Conservation (phyloP, 64 coral and sea anemone species). For the Orbicella faveolata region DNA sequence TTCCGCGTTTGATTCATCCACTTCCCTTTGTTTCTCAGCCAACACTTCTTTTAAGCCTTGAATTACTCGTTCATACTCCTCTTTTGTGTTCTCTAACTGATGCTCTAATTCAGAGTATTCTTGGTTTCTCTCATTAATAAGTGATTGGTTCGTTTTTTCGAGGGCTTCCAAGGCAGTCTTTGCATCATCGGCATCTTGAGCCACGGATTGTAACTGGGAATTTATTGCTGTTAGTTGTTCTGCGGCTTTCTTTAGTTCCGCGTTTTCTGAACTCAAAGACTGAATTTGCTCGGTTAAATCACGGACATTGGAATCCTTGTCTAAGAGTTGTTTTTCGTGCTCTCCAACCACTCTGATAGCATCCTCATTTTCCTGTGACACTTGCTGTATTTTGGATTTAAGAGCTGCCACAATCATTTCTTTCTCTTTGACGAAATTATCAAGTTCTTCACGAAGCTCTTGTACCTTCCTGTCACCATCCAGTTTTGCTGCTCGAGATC, state of each 20-base stretch:
- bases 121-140: not conserved
- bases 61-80: conserved; percentile 16
- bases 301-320: conserved; percentile 53
- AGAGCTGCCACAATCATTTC: conserved; percentile 48
- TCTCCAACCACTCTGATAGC: conserved; percentile 24
- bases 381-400: conserved; percentile 29
- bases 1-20: conserved; percentile 6
- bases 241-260: not conserved
- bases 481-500: conserved; percentile 50
- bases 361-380: conserved; percentile 49
- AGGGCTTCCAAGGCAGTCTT: conserved; percentile 8
- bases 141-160: not conserved
- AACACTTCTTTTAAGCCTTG: not conserved
- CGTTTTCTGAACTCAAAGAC: not conserved
- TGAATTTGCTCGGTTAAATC: conserved; percentile 31
- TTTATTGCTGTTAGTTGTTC: not conserved
- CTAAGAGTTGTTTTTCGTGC: conserved; percentile 46
- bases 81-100: not conserved
- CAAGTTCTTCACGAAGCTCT: conserved; percentile 60
- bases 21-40: conserved; percentile 3
- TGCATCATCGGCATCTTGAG: not conserved
- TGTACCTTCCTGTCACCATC: conserved; percentile 35
- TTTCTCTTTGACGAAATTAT: conserved; percentile 70
- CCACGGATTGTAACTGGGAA: not conserved
- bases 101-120: conserved; percentile 1